These are phyloP conservation scores for Hippolais icterina DNA, from an alignment of 2,113 vertebrate species.

Conservation along the genomic window DNA sequence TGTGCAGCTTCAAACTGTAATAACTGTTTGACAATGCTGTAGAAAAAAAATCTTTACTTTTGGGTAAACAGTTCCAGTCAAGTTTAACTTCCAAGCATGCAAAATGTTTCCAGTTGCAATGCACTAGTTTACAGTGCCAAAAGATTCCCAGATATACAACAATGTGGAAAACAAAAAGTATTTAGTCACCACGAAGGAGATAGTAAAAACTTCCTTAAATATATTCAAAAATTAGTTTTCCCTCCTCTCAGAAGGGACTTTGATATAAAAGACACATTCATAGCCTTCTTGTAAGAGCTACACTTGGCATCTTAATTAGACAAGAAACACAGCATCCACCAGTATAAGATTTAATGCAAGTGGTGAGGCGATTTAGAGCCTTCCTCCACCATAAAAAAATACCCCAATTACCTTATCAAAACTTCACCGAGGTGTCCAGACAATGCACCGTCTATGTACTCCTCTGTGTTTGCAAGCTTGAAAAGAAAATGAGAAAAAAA, in stretches of 20 bases:
- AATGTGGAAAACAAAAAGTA: not conserved
- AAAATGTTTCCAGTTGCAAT: not conserved
- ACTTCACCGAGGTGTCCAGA: constrained; percentile 97
- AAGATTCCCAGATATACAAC: rapidly evolving
- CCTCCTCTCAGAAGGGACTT: not conserved
- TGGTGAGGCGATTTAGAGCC: rapidly evolving
- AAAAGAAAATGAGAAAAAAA: not conserved
- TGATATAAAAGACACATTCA: not conserved
- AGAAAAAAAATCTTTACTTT: not conserved
- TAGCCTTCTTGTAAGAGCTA: rapidly evolving
- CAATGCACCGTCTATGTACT: constrained; percentile 96
- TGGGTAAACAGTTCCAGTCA: rapidly evolving
- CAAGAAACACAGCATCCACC: not conserved
- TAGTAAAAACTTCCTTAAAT: rapidly evolving
- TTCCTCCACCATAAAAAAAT: rapidly evolving
- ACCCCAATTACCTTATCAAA: constrained; percentile 85
- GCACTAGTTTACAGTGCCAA: not conserved
- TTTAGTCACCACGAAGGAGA: not conserved
- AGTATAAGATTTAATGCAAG: rapidly evolving
- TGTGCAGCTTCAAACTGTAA: not conserved
- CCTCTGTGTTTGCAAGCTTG: constrained; percentile 97
- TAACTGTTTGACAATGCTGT: not conserved
- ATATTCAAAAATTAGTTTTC: not conserved
- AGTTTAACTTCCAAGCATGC: not conserved
- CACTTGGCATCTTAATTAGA: too few relatives aligned